Evolutionary conservation across 2,113 vertebrate species (phyloP).

Genomic region (Orthonyx spaldingii): DNA sequence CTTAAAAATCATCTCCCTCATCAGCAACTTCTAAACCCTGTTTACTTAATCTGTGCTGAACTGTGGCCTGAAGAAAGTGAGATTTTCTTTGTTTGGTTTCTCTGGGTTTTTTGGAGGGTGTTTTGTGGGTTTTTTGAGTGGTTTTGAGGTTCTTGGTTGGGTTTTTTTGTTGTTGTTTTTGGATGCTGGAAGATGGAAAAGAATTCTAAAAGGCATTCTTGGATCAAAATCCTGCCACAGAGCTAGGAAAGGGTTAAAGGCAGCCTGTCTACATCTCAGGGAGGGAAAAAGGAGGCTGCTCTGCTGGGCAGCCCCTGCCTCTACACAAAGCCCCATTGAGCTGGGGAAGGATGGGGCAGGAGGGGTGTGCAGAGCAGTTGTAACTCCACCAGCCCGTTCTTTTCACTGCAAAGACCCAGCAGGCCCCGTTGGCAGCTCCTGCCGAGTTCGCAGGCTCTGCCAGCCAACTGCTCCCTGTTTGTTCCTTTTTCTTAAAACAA

Average conservation of each 20-base stretch:
- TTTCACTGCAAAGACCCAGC: constrained; percentile 35
- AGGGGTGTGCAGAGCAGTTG: constrained; percentile 20
- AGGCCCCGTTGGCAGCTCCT: constrained; percentile 29
- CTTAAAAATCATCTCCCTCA: not conserved
- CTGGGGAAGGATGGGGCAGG: not conserved
- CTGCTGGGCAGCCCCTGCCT: not conserved
- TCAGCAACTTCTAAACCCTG: not conserved
- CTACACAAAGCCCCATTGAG: constrained; percentile 49
- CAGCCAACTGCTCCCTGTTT: constrained; percentile 55
- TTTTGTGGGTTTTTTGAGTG: not conserved
- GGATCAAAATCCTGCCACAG: not conserved
- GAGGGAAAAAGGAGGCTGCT: not conserved
- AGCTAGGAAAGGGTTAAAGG: constrained; percentile 26
- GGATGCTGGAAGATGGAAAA: not conserved
- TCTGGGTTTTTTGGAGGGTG: not conserved
- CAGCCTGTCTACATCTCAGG: not conserved
- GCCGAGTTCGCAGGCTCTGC: not conserved
- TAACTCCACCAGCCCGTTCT: constrained; percentile 8
- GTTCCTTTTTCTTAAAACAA: constrained; percentile 59
- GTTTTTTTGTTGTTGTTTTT: not conserved
- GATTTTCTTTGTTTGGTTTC: not conserved
- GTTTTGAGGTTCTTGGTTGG: not conserved
- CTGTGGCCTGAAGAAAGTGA: not conserved
- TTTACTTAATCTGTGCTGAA: not conserved
- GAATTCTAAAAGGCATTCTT: not conserved